phyloP scores from a whole-genome alignment of 2,113 vertebrate species.

The Elephas maximus region DNA sequence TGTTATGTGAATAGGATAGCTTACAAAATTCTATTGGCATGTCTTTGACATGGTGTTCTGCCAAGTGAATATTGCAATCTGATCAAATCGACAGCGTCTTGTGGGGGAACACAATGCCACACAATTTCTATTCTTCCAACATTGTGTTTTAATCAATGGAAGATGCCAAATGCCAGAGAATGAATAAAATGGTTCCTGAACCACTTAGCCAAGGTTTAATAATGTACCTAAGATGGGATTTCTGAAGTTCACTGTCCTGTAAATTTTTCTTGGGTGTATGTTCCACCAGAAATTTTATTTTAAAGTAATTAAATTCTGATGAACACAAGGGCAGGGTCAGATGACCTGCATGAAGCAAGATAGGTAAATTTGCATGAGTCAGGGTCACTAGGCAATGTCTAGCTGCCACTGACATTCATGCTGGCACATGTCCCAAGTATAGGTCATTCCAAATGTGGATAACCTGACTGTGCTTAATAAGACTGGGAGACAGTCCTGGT shows the following conservation, averaged over 20 bases:
- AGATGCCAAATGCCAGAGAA: not conserved
- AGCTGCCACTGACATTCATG: not conserved
- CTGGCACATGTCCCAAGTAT: not conserved
- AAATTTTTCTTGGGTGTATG: not conserved
- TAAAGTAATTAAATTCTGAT: slow-evolving; percentile 47
- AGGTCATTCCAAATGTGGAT: not conserved
- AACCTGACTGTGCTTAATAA: not conserved
- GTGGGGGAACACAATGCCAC: not conserved
- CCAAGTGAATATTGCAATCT: slow-evolving; percentile 41
- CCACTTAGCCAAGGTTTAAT: slow-evolving; percentile 27
- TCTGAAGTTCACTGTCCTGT: not conserved
- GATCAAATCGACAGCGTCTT: slow-evolving; percentile 48
- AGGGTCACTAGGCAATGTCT: not conserved
- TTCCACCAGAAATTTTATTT: slow-evolving; percentile 51
- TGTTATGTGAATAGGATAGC: slow-evolving; percentile 31
- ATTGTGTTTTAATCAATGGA: not conserved
- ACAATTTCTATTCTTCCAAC: not conserved
- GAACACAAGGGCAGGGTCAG: not conserved
- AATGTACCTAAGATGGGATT: not conserved
- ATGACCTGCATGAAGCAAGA: not conserved
- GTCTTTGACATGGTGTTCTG: slow-evolving; percentile 54
- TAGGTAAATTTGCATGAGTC: slow-evolving; percentile 5
- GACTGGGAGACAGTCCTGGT: not conserved
- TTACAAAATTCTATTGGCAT: slow-evolving; percentile 4
- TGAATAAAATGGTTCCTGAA: slow-evolving; percentile 18